These are phyloP conservation scores for Halcyon smyrnensis DNA, from an alignment of 2,797 vertebrate species.

Conservation along the genomic window DNA sequence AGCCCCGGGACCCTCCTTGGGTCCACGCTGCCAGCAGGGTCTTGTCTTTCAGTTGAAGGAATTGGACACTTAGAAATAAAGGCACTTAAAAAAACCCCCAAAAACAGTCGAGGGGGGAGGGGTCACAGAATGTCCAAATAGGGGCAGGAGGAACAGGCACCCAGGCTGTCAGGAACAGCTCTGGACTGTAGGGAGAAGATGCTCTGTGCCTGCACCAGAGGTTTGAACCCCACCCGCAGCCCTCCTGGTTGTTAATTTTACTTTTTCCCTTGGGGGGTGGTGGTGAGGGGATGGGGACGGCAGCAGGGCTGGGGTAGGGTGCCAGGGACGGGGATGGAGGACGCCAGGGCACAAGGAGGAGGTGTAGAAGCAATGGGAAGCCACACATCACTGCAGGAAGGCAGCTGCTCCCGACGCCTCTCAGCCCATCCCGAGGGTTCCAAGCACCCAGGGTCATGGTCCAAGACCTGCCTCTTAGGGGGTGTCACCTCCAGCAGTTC, in stretches of 20 bases:
- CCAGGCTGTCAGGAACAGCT: neutral
- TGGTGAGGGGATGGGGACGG: neutral
- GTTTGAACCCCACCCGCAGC: neutral
- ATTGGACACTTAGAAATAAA: neutral
- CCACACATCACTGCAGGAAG: neutral
- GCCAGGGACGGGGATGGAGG: rapidly evolving
- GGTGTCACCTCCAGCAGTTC: neutral
- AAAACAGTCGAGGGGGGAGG: rapidly evolving
- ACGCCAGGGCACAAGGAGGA: neutral
- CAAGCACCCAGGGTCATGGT: rapidly evolving
- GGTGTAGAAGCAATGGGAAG: neutral
- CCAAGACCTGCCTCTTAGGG: no score
- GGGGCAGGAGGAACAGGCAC: neutral
- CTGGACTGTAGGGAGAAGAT: neutral
- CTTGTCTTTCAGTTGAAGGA: neutral
- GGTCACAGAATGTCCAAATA: neutral
- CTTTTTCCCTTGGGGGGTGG: no score
- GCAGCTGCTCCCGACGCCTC: rapidly evolving
- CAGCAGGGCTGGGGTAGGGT: neutral
- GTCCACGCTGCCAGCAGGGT: neutral
- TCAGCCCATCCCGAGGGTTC: neutral
- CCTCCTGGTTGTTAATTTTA: no score
- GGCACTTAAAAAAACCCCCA: neutral
- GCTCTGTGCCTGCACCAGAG: rapidly evolving
- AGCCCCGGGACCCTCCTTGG: neutral